These are phyloP conservation scores for Scylla paramamosain DNA, from an alignment of 1,140 invertebrate species.

Conservation along the genomic window DNA sequence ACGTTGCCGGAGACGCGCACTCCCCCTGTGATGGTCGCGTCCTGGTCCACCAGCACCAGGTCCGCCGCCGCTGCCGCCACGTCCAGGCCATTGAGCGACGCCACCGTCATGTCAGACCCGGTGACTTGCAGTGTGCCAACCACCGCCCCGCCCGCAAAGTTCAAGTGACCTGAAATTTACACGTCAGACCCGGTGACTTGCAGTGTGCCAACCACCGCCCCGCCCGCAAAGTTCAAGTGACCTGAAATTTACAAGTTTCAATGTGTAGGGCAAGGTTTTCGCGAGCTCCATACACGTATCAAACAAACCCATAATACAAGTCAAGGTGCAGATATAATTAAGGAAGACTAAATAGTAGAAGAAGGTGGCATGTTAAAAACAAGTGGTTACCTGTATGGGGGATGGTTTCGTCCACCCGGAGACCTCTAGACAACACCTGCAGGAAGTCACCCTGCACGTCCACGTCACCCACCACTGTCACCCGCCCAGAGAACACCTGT, in stretches of 20 bases:
- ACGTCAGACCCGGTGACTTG: not conserved
- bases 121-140: constrained; percentile 7
- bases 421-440: not conserved
- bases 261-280: too few relatives aligned
- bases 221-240: not conserved
- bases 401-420: constrained; percentile 43
- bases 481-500: constrained; percentile 34
- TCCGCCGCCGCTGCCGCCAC: not conserved
- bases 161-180: constrained; percentile 19
- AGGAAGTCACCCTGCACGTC: constrained; percentile 28
- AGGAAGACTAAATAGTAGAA: too few relatives aligned
- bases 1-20: constrained; percentile 38
- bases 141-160: not conserved
- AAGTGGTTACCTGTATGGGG: constrained; percentile 36
- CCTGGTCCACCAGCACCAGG: constrained; percentile 39
- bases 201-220: not conserved
- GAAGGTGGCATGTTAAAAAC: too few relatives aligned
- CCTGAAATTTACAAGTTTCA: constrained; percentile 33
- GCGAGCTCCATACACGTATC: too few relatives aligned
- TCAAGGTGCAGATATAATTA: too few relatives aligned
- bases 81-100: constrained; percentile 46
- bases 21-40: constrained; percentile 35
- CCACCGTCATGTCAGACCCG: not conserved
- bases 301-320: too few relatives aligned
- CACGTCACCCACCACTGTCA: constrained; percentile 28